Evolutionary conservation across 2,797 vertebrate genomes (phyloP), one percentile per base, ranked within the genome.

Genomic region (Leptoclinus maculatus): DNA sequence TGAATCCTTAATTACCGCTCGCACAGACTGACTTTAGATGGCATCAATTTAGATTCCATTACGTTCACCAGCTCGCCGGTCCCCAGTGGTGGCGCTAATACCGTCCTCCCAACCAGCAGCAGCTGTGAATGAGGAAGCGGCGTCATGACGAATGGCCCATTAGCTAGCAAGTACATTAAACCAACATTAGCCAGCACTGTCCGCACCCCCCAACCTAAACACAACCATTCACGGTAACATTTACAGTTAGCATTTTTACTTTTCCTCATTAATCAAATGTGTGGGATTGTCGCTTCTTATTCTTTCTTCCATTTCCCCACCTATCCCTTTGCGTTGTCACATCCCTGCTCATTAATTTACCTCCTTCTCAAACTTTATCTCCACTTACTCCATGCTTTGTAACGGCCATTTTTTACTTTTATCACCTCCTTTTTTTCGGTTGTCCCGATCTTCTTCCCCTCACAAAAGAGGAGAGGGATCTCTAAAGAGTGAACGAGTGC

Each of bases 31-130:
- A 87, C 91, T 92, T 87, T 73, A 60, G 73, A 89, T 83, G 74
- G 87, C 83, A 88, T 90, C 89, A 82, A 89, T 94, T 94, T 90
- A 87, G 84, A 83, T 87, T 82, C 76, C 87, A 88, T 91, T 89
- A 86, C 66, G 66, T 79, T 71, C 57, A 77, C 49, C 86, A 49
- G 80, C 85, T 86, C 67, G 57, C 62, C 60, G 10, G 80, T 83
- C 86, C 86, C 86, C 79, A 79, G 70, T 72, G 80, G 84, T 78
- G 88, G 82, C 58, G 77, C 84, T 87, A 85, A 90, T 91, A 87
- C 82, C 66, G 80, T 82, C 75, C 82, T 79, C 56, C 73, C 78
- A 88, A 79, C 88, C 77, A 71, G 79, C 85, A 63, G 74, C 73
- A 60, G 25, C 69, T 87, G 82, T 66, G 89, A 91, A 85, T 80